A percentile compares a stretch with the other conserved stretches of the same genome.
phyloP scores from a whole-genome alignment of 2,888 invertebrate genomes.

The Tipula helvola region DNA sequence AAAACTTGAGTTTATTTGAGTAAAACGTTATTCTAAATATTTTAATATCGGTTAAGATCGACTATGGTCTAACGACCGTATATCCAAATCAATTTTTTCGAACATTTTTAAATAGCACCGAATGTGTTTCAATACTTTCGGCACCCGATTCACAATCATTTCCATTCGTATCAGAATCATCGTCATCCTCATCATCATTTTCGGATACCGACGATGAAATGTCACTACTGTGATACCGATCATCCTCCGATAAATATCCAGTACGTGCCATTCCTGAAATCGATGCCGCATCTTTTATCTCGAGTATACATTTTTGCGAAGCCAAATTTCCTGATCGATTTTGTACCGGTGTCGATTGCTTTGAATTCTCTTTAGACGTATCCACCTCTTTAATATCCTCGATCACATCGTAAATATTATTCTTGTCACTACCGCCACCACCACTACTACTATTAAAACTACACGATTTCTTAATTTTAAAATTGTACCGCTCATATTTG shows the following conservation, averaged over 20 bases:
- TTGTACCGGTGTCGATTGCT: background rate
- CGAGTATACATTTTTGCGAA: slow-evolving; percentile 4
- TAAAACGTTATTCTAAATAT: too few relatives aligned
- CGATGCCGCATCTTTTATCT: slow-evolving; percentile 14
- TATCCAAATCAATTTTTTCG: slow-evolving; percentile 32
- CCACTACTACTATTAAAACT: background rate
- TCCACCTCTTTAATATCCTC: slow-evolving; percentile 9
- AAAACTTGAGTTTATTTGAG: too few relatives aligned
- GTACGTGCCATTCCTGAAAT: slow-evolving; percentile 11
- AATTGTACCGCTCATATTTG: slow-evolving; percentile 35
- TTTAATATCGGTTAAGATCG: background rate
- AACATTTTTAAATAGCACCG: slow-evolving; percentile 69
- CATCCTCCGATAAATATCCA: slow-evolving; percentile 19
- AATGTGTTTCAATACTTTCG: slow-evolving; percentile 77
- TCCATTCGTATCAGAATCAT: slow-evolving; percentile 65
- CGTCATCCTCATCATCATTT: slow-evolving; percentile 58
- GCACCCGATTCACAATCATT: slow-evolving; percentile 70
- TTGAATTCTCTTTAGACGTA: background rate
- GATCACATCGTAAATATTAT: slow-evolving; percentile 10
- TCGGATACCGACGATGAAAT: slow-evolving; percentile 34
- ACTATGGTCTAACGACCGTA: background rate
- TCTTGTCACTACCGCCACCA: background rate
- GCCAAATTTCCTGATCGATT: background rate
- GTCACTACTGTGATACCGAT: slow-evolving; percentile 17
- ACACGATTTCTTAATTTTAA: slow-evolving; percentile 25